These are phyloP conservation scores for Brachyhypopomus occidentalis DNA, from an alignment of 2,113 vertebrate genomes.

Conservation along the genomic window DNA sequence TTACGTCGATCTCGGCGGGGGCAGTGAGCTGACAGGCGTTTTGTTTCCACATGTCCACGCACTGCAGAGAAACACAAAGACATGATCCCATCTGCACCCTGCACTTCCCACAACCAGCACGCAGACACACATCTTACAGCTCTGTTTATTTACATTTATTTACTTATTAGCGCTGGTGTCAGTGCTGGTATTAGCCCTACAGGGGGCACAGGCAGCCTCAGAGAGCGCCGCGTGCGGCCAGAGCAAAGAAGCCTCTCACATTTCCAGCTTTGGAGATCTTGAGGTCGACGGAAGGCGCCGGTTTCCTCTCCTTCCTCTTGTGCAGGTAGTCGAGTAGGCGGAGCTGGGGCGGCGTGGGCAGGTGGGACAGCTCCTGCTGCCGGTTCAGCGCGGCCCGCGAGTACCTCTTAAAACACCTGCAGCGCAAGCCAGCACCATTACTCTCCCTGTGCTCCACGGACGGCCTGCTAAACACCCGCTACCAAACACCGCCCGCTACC, in stretches of 20 bases:
- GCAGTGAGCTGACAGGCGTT: slow-evolving; percentile 86
- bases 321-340: slow-evolving; percentile 93
- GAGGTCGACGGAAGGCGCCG: slow-evolving; percentile 86
- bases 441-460: too few species aligned
- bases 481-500: neutral
- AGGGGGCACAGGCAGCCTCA: neutral
- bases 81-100: neutral
- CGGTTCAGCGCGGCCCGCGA: slow-evolving; percentile 90
- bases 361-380: slow-evolving; percentile 89
- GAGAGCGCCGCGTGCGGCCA: neutral
- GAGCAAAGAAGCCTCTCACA: slow-evolving; percentile 72
- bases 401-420: slow-evolving; percentile 92
- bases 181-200: too few species aligned
- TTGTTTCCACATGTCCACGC: slow-evolving; percentile 97
- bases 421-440: slow-evolving; percentile 5
- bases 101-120: too few species aligned
- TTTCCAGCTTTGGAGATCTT: slow-evolving; percentile 98
- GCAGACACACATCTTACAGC: too few species aligned
- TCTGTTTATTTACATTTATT: too few species aligned
- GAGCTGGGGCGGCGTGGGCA: slow-evolving; percentile 88
- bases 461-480: neutral
- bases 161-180: too few species aligned
- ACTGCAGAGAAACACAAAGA: slow-evolving; percentile 68
- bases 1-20: slow-evolving; percentile 96
- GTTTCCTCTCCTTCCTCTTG: slow-evolving; percentile 92